These are phyloP conservation scores for Eupeodes luniger DNA, from an alignment of 2,888 invertebrate species.

Conservation along the genomic window DNA sequence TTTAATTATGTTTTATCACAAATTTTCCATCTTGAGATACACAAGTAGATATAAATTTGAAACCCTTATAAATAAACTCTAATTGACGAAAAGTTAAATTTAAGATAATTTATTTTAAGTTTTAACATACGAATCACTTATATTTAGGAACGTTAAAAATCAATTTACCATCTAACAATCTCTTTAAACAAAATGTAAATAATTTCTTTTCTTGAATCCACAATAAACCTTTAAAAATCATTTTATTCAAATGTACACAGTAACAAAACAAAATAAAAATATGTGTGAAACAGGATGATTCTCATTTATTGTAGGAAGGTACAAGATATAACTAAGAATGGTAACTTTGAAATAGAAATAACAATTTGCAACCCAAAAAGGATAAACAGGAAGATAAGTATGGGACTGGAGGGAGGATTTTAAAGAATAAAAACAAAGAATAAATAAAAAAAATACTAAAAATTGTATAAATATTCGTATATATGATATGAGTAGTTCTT, in stretches of 20 bases:
- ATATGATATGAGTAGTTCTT: slow-evolving; percentile 25
- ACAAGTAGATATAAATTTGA: too few relatives aligned
- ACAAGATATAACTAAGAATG: background rate
- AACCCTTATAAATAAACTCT: too few relatives aligned
- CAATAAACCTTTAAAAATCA: background rate
- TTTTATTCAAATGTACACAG: background rate
- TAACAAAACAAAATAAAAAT: slow-evolving; percentile 18
- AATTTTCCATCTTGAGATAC: too few relatives aligned
- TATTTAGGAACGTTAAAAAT: too few relatives aligned
- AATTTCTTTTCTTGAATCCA: background rate
- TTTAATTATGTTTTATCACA: too few relatives aligned
- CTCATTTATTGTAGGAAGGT: slow-evolving; percentile 61
- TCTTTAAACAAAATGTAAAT: too few relatives aligned
- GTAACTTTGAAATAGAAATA: slow-evolving; percentile 64
- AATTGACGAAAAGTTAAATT: too few relatives aligned
- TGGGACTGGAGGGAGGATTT: slow-evolving; percentile 4
- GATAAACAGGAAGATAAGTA: slow-evolving; percentile 46
- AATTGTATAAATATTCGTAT: slow-evolving; percentile 30
- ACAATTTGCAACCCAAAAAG: slow-evolving; percentile 62
- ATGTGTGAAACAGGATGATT: slow-evolving; percentile 58
- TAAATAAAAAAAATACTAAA: background rate
- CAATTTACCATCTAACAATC: too few relatives aligned
- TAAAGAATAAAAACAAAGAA: background rate
- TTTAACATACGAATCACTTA: too few relatives aligned
- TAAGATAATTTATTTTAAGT: too few relatives aligned